Percentiles rank a stretch among this genome's conserved stretches.
phyloP scores from a whole-genome alignment of 2,888 invertebrate genomes.

The Himalopsyche kuldschensis region DNA sequence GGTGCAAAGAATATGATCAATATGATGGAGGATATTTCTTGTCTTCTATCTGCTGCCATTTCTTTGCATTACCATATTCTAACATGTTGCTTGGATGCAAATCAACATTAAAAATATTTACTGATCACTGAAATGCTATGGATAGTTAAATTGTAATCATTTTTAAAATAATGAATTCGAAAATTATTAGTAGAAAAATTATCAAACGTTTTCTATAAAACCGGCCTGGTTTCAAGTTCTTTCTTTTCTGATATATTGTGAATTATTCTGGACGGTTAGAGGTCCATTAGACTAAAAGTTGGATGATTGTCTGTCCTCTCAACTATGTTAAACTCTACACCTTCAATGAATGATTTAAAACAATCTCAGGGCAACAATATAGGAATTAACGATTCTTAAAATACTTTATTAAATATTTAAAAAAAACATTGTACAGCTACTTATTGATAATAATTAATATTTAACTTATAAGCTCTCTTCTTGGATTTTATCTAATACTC shows the following conservation, averaged over 20 bases:
- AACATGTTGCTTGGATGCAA: no score
- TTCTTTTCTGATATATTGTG: neutral
- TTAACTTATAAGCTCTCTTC: constrained; percentile 35
- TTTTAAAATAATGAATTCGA: no score
- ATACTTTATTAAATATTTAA: neutral
- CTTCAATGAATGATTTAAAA: neutral
- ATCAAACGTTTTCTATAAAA: no score
- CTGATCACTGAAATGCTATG: no score
- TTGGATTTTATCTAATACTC: constrained; percentile 34
- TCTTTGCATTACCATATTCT: no score
- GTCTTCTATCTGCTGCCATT: no score
- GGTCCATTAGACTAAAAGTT: neutral
- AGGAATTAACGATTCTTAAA: neutral
- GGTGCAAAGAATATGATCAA: no score
- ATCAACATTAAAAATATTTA: no score
- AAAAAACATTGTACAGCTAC: neutral
- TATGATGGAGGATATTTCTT: no score
- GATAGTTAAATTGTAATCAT: no score
- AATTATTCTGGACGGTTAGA: neutral
- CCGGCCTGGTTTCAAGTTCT: neutral
- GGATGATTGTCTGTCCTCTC: neutral
- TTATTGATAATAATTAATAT: neutral
- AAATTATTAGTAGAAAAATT: no score
- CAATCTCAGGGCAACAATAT: neutral
- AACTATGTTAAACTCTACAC: neutral